Conservation (phyloP, 2,113 vertebrate genomes). For the Falcunculus frontatus region DNA sequence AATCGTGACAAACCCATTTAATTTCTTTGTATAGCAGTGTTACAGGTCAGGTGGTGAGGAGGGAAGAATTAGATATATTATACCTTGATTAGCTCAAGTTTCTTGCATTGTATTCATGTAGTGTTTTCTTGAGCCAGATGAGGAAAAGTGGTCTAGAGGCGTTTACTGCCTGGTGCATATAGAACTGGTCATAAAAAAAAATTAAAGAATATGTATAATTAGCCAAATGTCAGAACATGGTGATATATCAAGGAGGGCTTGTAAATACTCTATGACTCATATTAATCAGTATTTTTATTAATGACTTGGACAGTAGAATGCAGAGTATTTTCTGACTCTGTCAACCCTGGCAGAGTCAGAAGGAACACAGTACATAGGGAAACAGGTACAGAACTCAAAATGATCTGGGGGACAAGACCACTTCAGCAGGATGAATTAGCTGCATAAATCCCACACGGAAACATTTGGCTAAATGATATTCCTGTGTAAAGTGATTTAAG, state of each 20-base stretch:
- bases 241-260: background rate
- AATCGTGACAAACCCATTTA: background rate
- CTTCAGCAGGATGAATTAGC: background rate
- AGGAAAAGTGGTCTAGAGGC: background rate
- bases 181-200: background rate
- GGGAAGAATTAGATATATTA: background rate
- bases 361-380: background rate
- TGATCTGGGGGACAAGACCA: background rate
- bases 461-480: background rate
- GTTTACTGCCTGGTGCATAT: background rate
- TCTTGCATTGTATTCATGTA: background rate
- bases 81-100: background rate
- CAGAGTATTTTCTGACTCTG: background rate
- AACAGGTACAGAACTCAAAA: background rate
- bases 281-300: background rate
- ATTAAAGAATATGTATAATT: background rate
- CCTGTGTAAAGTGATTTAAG: background rate
- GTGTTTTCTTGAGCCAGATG: background rate
- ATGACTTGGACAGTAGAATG: background rate
- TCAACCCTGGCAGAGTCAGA: background rate
- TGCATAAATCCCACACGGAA: background rate
- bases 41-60: background rate
- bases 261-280: background rate
- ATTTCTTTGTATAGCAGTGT: background rate
- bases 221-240: background rate